phyloP scores from a whole-genome alignment of 1,140 invertebrate species.

The Drosophila ironensis region DNA sequence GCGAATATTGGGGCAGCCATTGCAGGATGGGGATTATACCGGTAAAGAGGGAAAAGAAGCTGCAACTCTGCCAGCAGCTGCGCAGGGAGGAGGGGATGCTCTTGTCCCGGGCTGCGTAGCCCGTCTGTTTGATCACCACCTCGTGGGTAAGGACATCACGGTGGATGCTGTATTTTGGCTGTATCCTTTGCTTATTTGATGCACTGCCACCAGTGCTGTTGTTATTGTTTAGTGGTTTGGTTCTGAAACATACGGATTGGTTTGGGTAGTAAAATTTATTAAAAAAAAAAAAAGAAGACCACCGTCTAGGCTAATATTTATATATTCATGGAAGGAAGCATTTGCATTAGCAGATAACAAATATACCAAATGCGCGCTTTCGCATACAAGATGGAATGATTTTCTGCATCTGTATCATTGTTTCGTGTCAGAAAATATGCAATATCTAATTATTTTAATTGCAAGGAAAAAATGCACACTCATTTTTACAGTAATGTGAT shows the following conservation, averaged over 20 bases:
- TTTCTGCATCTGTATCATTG: too few species aligned
- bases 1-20: conserved; percentile 89
- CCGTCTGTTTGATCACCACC: conserved; percentile 74
- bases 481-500: background rate
- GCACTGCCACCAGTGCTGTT: conserved; percentile 25
- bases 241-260: conserved; percentile 21
- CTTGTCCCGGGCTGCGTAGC: conserved; percentile 75
- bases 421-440: too few species aligned
- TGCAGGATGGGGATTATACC: conserved; percentile 85
- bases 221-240: conserved; percentile 65
- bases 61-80: conserved; percentile 63
- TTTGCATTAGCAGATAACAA: too few species aligned
- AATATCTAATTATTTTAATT: background rate
- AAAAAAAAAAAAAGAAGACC: too few species aligned
- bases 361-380: too few species aligned
- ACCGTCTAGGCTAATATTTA: too few species aligned
- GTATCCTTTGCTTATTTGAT: conserved; percentile 65
- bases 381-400: too few species aligned
- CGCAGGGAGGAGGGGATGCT: conserved; percentile 68
- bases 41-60: conserved; percentile 65
- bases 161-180: conserved; percentile 74
- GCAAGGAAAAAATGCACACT: background rate
- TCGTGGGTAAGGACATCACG: conserved; percentile 77
- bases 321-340: too few species aligned
- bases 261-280: background rate